Conservation (phyloP, 2,888 invertebrate genomes). For the Tetrapedia diversipes region DNA sequence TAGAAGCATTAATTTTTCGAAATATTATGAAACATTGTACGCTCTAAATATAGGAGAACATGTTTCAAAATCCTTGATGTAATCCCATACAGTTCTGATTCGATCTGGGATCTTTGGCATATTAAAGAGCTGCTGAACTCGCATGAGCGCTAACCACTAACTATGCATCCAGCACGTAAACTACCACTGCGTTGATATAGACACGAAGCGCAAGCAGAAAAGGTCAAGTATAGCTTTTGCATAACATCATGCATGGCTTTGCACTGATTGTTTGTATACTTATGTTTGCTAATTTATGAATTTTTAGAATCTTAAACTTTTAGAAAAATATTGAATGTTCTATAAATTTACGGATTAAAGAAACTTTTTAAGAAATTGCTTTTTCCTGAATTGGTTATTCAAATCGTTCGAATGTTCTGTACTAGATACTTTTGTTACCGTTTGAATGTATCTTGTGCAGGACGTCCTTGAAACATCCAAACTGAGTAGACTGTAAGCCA, state of each 20-base stretch:
- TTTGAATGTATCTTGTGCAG: too few species aligned
- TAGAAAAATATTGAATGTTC: not conserved
- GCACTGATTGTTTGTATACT: constrained; percentile 16
- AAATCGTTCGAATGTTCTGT: too few species aligned
- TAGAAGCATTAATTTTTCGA: not conserved
- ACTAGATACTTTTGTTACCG: too few species aligned
- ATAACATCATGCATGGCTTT: constrained; percentile 63
- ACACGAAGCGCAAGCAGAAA: constrained; percentile 71
- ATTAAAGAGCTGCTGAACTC: constrained; percentile 67
- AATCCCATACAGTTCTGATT: constrained; percentile 35
- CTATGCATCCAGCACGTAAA: constrained; percentile 72
- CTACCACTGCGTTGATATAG: constrained; percentile 40
- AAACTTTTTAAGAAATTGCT: too few species aligned
- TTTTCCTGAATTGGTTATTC: too few species aligned
- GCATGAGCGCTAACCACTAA: constrained; percentile 77
- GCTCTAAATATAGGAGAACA: not conserved
- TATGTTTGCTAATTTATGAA: constrained; percentile 1
- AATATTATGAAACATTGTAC: not conserved
- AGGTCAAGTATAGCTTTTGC: constrained; percentile 80
- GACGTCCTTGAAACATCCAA: too few species aligned
- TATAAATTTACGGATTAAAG: too few species aligned
- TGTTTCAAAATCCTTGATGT: constrained; percentile 27
- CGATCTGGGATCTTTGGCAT: constrained; percentile 46
- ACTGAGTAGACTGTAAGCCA: too few species aligned
- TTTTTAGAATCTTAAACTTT: too few species aligned